Evolutionary conservation across 2,113 vertebrate genomes (phyloP).

Genomic region (Syrrhaptes paradoxus): DNA sequence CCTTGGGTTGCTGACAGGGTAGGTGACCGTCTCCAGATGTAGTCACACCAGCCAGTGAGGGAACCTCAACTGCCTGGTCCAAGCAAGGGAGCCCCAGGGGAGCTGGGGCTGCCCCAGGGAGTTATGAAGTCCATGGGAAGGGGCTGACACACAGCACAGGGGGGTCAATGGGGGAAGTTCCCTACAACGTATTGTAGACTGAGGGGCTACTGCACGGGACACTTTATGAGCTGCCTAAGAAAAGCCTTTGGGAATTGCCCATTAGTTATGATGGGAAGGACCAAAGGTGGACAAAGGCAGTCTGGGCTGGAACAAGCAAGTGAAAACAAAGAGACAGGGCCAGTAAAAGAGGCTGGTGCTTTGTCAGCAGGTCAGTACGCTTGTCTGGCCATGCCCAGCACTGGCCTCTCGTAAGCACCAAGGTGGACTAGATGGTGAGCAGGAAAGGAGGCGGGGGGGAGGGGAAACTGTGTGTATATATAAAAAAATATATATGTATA

Average conservation of each 20-base stretch:
- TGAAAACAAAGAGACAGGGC: not conserved
- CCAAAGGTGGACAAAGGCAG: not conserved
- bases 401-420: not conserved
- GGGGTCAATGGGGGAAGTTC: accelerated
- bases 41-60: not conserved
- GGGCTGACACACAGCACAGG: accelerated
- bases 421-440: not conserved
- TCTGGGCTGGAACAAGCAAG: not conserved
- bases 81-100: no score
- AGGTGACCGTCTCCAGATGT: accelerated
- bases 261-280: not conserved
- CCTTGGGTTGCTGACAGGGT: accelerated
- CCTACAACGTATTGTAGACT: not conserved
- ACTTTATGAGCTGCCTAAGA: accelerated
- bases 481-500: no score
- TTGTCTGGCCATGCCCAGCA: not conserved
- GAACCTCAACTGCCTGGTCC: not conserved
- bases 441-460: accelerated
- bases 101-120: not conserved
- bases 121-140: accelerated
- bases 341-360: not conserved
- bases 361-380: not conserved
- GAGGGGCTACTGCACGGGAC: not conserved
- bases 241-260: not conserved
- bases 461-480: accelerated